Evolutionary conservation across 2,797 vertebrate genomes (phyloP), one percentile per base, ranked within the genome.

Genomic region (Spea hammondii): DNA sequence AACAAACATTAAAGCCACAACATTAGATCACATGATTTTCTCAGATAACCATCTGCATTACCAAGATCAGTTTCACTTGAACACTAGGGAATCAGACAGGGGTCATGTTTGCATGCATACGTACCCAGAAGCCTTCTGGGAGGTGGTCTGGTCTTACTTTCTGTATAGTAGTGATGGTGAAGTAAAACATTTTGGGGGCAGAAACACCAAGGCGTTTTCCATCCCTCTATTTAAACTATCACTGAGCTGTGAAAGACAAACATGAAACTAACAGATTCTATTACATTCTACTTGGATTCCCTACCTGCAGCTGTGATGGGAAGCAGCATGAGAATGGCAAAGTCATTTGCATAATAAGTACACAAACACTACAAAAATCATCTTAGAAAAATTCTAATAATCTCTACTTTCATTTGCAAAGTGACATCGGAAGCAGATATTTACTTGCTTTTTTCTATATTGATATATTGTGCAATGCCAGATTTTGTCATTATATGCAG

Each of bases 311-410:
- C 67, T 83, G 66, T 48, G 76, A 82, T 51, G 84, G 85, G 78
- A 85, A 87, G 82, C 82, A 81, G 2, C 12, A 77, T 8, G 65
- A 46, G 13, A 46, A 85, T 84, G 83, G 72, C 48, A 82, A 82
- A 50, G 55, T 74, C 85, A 74, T 54, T 80, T 86, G 79, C 84
- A 53, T 83, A 84, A 80, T 66, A 82, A 66, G 59, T n/a, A 72
- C 47, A 51, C 75, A 77, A 81, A 78, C 74, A 77, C 68, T 14
- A 62, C 64, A 64, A 72, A 44, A 8, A 13, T 54, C 45, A n/a
- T 44, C 53, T 74, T n/a, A 44, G 50, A 70, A 65, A 55, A 75
- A 55, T 55, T 4, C 12, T 68, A 74, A 65, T 64, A 70, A 74
- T 48, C 47, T 32, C 8, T 11, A n/a, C 1, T 70, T 32, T 32